A percentile compares a stretch with the other conserved stretches of the same genome.
Evolutionary conservation across 2,113 vertebrate species (phyloP).

Genomic region (Hyla sarda): DNA sequence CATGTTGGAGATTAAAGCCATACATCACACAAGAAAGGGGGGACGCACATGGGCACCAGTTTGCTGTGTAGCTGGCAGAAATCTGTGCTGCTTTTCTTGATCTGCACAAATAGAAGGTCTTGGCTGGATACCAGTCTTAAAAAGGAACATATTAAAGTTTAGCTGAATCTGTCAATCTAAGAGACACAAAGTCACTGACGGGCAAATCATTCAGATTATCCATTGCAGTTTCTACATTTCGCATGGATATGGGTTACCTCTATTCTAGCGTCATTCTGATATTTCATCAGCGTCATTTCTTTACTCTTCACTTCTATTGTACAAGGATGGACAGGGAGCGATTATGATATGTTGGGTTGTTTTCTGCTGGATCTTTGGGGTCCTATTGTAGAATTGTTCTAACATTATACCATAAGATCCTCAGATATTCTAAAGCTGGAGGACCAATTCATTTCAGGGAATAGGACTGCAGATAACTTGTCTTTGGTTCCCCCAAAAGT

Average conservation of each 20-base stretch:
- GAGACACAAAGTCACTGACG: neutral
- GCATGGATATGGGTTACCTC: neutral
- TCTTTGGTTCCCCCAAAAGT: too few species aligned
- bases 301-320: neutral
- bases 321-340: too few species aligned
- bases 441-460: too few species aligned
- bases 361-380: too few species aligned
- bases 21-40: constrained; percentile 33
- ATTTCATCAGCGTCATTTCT: neutral
- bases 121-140: constrained; percentile 36
- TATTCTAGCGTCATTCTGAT: neutral
- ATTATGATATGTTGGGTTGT: too few species aligned
- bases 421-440: too few species aligned
- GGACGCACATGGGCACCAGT: constrained; percentile 27
- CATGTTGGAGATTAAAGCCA: constrained; percentile 49
- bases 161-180: constrained; percentile 12
- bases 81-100: neutral
- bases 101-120: constrained; percentile 29
- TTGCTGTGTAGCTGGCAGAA: constrained; percentile 41
- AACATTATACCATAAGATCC: too few species aligned
- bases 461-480: too few species aligned
- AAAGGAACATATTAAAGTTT: constrained; percentile 26
- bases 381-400: too few species aligned
- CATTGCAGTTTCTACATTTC: neutral
- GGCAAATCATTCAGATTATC: constrained; percentile 12